These are phyloP conservation scores for Melanerpes aurifrons DNA, from an alignment of 2,113 vertebrate genomes.

Conservation along the genomic window DNA sequence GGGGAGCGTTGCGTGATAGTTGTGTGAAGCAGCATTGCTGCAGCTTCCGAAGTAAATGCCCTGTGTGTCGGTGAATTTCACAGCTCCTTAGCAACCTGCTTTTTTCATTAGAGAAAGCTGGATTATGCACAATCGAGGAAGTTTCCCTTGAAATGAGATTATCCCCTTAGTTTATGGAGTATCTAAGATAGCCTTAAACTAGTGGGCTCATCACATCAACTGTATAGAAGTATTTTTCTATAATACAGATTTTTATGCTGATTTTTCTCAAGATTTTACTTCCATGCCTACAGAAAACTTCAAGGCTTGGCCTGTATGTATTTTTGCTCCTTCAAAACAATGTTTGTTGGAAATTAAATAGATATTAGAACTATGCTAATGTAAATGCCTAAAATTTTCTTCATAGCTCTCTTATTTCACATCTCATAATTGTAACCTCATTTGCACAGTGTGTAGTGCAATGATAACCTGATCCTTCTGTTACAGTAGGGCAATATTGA, in stretches of 20 bases:
- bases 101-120: not conserved
- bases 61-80: not conserved
- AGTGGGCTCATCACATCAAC: not conserved
- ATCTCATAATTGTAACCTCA: not conserved
- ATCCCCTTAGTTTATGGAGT: not conserved
- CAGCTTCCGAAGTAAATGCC: not conserved
- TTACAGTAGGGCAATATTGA: not conserved
- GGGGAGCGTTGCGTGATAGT: not conserved
- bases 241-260: not conserved
- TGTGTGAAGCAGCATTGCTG: not conserved
- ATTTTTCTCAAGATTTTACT: not conserved
- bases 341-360: not conserved
- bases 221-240: not conserved
- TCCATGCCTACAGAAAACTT: too few species aligned
- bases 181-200: not conserved
- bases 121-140: not conserved
- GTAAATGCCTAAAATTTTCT: not conserved
- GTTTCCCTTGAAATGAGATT: not conserved
- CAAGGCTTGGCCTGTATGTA: not conserved
- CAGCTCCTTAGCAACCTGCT: not conserved
- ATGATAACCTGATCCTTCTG: not conserved
- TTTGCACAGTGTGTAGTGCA: not conserved
- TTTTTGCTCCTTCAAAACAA: not conserved
- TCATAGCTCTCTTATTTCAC: not conserved
- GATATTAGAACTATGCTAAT: not conserved